Conservation (phyloP, 2,797 vertebrate genomes). For the Enteromius mattozi region DNA sequence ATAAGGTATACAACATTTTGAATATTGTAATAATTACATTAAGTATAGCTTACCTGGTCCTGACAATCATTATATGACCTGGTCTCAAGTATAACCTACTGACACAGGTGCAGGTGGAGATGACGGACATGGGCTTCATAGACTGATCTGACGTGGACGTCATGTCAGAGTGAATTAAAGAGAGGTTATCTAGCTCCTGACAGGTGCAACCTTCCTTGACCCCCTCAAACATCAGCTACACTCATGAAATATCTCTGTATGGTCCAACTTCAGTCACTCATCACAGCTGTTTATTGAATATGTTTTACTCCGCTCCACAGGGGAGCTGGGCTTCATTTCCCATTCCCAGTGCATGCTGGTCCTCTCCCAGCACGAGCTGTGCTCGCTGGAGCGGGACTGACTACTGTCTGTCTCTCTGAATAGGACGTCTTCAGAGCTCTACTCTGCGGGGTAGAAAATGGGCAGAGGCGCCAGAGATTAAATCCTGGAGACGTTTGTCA, state of each 20-base stretch:
- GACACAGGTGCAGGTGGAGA: neutral
- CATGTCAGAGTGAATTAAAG: constrained; percentile 29
- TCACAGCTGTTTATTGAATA: constrained; percentile 37
- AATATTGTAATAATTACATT: neutral
- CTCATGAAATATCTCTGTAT: neutral
- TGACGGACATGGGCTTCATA: neutral
- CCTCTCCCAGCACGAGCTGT: constrained; percentile 40
- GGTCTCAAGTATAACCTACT: neutral
- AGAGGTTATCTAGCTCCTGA: neutral
- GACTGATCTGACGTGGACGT: constrained; percentile 30
- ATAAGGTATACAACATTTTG: neutral
- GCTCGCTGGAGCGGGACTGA: constrained; percentile 47
- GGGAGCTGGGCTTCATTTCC: constrained; percentile 53
- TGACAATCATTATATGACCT: neutral
- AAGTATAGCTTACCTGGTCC: neutral
- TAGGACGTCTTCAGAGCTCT: constrained; percentile 19
- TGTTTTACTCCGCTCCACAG: constrained; percentile 38
- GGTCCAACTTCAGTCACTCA: constrained; percentile 29
- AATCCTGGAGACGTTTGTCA: constrained; percentile 39
- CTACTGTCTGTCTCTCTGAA: constrained; percentile 49
- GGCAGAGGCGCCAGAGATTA: constrained; percentile 39
- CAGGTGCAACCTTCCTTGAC: constrained; percentile 35
- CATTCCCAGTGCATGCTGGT: constrained; percentile 45
- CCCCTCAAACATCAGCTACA: constrained; percentile 1
- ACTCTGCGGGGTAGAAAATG: neutral